Percentiles rank a stretch among this genome's conserved stretches.
phyloP scores from a whole-genome alignment of 23 tunicate genomes.

The Trididemnum miniatum region DNA sequence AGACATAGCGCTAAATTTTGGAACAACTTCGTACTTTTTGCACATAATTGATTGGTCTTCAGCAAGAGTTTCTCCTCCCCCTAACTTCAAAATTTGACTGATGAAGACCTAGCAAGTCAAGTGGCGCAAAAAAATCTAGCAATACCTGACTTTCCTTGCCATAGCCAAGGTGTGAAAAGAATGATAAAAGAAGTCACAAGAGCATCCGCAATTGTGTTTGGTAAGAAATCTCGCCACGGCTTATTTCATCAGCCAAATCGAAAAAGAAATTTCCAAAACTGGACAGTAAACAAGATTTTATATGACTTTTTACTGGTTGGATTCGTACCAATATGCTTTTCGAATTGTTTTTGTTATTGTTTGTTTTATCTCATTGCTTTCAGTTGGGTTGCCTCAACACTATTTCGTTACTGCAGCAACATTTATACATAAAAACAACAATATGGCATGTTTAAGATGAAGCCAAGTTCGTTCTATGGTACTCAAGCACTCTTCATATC shows the following conservation, averaged over 20 bases:
- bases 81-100: neutral
- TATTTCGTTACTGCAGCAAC: neutral
- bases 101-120: neutral
- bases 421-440: neutral
- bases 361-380: too few relatives aligned
- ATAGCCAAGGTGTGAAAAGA: neutral
- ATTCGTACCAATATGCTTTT: too few relatives aligned
- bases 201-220: constrained; percentile 3
- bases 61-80: neutral
- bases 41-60: constrained; percentile 2
- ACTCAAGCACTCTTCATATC: too few relatives aligned
- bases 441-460: too few relatives aligned
- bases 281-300: neutral
- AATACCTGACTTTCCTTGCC: constrained; percentile 16
- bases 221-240: constrained; percentile 14
- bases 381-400: too few relatives aligned
- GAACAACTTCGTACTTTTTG: neutral
- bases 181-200: constrained; percentile 7
- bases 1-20: neutral
- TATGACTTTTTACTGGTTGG: too few relatives aligned
- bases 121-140: constrained; percentile 5
- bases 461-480: too few relatives aligned
- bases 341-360: too few relatives aligned
- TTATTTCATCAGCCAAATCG: constrained; percentile 2
- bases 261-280: neutral